A percentile compares a stretch with the other conserved stretches of the same genome.
These are phyloP conservation scores for Aporrectodea caliginosa DNA, from an alignment of 1,140 invertebrate species.

Conservation along the genomic window DNA sequence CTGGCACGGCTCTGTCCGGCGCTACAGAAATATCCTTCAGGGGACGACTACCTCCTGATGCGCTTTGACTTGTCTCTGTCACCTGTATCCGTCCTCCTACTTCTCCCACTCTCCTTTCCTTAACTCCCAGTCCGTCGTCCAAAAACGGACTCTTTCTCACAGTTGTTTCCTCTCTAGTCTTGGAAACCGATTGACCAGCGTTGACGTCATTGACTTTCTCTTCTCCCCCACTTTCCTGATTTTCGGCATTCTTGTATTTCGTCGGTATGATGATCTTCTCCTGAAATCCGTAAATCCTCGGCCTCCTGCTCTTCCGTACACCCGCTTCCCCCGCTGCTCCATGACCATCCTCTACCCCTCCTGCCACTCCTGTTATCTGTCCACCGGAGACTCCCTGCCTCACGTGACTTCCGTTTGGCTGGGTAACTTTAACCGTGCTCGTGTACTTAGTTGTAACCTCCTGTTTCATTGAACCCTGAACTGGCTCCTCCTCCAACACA, in stretches of 20 bases:
- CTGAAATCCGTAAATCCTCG: conserved; percentile 19
- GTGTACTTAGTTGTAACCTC: neutral
- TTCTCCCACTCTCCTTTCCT: neutral
- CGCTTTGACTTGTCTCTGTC: neutral
- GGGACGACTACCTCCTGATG: neutral
- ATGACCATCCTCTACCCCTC: neutral
- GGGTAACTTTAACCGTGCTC: neutral
- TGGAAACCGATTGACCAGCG: neutral
- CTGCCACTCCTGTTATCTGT: neutral
- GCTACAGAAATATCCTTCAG: neutral
- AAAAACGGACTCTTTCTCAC: too few relatives aligned
- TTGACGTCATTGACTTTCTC: neutral
- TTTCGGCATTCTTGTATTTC: conserved; percentile 12
- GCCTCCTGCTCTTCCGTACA: neutral
- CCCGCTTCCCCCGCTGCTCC: neutral
- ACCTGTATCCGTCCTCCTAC: too few relatives aligned
- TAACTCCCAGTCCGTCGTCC: neutral
- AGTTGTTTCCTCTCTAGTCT: neutral
- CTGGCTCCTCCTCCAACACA: conserved; percentile 3
- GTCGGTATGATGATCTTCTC: conserved; percentile 22
- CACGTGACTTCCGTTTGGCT: neutral
- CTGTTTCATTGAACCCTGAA: neutral
- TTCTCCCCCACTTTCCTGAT: neutral
- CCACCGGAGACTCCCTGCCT: neutral
- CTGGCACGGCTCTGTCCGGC: neutral